Conservation (phyloP, 2,113 vertebrate genomes). For the Zonotrichia leucophrys region DNA sequence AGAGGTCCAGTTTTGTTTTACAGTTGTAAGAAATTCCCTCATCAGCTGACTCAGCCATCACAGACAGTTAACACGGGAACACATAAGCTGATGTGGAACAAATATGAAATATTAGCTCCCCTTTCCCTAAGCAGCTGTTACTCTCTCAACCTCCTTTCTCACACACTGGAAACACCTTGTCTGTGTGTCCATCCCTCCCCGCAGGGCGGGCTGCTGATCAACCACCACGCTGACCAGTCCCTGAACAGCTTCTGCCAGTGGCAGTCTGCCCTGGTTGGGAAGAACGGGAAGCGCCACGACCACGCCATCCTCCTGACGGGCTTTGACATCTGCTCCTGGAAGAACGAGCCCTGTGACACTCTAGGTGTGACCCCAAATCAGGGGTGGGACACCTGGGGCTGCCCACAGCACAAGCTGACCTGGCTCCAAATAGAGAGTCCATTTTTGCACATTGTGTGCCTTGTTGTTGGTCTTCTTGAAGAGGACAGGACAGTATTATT, state of each 20-base stretch:
- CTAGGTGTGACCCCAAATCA: constrained; percentile 77
- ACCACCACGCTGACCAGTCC: constrained; percentile 95
- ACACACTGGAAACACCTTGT: background rate
- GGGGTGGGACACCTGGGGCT: no score
- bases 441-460: background rate
- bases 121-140: background rate
- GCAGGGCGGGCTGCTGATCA: constrained; percentile 89
- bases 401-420: no score
- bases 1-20: background rate
- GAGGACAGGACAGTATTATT: background rate
- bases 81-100: background rate
- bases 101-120: background rate
- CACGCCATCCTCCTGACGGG: constrained; percentile 95
- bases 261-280: constrained; percentile 91
- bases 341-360: constrained; percentile 97
- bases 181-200: constrained; percentile 30
- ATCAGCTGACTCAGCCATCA: background rate
- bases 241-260: constrained; percentile 98
- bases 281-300: constrained; percentile 92
- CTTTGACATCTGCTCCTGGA: constrained; percentile 98
- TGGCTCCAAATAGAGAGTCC: background rate
- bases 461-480: background rate
- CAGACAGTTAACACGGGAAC: background rate
- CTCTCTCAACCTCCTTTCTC: background rate
- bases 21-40: background rate